phyloP scores from a whole-genome alignment of 2,888 invertebrate genomes.

The Drosophila kambysellisi region DNA sequence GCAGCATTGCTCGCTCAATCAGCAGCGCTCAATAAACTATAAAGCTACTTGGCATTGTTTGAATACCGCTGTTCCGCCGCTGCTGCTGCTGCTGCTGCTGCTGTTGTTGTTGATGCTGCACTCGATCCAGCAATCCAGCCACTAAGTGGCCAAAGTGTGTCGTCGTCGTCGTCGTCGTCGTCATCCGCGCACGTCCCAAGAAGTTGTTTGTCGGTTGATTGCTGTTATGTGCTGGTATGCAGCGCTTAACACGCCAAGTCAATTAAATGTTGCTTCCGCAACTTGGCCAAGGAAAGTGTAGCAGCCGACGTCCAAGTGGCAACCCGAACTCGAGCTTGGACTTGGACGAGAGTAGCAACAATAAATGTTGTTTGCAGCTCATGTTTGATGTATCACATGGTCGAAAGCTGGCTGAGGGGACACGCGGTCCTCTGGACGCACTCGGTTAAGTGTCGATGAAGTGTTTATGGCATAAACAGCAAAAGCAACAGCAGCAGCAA shows the following conservation, averaged over 20 bases:
- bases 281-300: slow-evolving; percentile 65
- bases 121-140: slow-evolving; percentile 8
- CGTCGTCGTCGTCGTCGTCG: slow-evolving; percentile 13
- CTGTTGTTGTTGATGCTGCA: slow-evolving; percentile 1
- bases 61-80: slow-evolving; percentile 39
- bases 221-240: slow-evolving; percentile 73
- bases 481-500: slow-evolving; percentile 9
- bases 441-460: slow-evolving; percentile 56
- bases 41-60: slow-evolving; percentile 67
- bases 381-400: slow-evolving; percentile 65
- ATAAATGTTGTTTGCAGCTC: slow-evolving; percentile 50
- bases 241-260: slow-evolving; percentile 74
- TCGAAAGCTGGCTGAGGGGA: slow-evolving; percentile 15
- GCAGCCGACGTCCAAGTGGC: slow-evolving; percentile 29
- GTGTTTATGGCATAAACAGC: slow-evolving; percentile 66
- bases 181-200: slow-evolving; percentile 50
- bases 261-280: slow-evolving; percentile 76
- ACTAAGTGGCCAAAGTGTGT: slow-evolving; percentile 50
- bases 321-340: slow-evolving; percentile 3
- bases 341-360: slow-evolving; percentile 21
- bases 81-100: slow-evolving; percentile 3
- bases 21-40: slow-evolving; percentile 69
- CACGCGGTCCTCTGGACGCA: slow-evolving; percentile 25
- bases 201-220: slow-evolving; percentile 71
- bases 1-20: slow-evolving; percentile 61